phyloP scores from a whole-genome alignment of 2,888 invertebrate species.

The Oscheius sp. region DNA sequence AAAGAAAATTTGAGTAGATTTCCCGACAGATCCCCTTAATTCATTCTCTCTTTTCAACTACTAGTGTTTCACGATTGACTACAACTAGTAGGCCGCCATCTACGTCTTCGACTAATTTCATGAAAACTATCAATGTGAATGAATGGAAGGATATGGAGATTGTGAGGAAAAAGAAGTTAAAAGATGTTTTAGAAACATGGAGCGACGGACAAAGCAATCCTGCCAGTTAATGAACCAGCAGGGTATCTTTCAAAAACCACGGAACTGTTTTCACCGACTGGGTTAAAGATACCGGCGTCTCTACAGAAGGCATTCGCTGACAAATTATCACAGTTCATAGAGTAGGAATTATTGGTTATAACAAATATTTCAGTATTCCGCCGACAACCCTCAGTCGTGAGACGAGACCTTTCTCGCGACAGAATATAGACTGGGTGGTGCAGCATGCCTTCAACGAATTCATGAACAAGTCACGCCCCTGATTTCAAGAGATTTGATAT shows the following conservation, averaged over 20 bases:
- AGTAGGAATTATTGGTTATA: constrained; percentile 6
- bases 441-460: constrained; percentile 24
- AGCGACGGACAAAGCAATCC: constrained; percentile 3
- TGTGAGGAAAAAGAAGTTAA: background rate
- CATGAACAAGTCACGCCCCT: constrained; percentile 13
- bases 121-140: constrained; percentile 7
- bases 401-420: constrained; percentile 12
- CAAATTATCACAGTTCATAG: constrained; percentile 17
- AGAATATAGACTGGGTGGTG: constrained; percentile 22
- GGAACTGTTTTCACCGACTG: background rate
- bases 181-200: constrained; percentile 11
- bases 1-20: no score
- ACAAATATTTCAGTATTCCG: background rate
- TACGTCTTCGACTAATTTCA: background rate
- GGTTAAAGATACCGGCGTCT: background rate
- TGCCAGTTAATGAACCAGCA: background rate
- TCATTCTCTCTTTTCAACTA: no score
- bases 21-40: no score
- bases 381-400: background rate
- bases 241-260: background rate
- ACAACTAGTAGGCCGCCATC: background rate
- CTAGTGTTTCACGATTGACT: background rate
- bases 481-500: background rate
- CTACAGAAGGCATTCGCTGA: constrained; percentile 10
- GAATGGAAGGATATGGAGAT: background rate